Evolutionary conservation across 2,888 invertebrate species (phyloP).

Genomic region (Siphlonurus alternatus): DNA sequence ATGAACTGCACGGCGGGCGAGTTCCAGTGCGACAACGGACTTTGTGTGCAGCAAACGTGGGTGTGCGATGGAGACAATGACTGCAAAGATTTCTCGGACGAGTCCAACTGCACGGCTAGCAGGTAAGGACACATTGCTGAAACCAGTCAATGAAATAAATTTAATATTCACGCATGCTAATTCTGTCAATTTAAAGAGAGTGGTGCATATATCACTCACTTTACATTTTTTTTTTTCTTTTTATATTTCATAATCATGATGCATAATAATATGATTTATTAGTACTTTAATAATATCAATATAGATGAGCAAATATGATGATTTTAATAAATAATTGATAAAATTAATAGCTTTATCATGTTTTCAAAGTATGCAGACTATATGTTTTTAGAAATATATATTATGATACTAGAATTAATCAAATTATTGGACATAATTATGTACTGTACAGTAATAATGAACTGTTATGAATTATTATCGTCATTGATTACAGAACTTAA

Average conservation of each 20-base stretch:
- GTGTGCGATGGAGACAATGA: conserved; percentile 66
- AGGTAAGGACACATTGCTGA: conserved; percentile 33
- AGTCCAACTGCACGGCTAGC: conserved; percentile 49
- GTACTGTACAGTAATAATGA: too few species aligned
- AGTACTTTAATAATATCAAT: too few species aligned
- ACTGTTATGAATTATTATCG: too few species aligned
- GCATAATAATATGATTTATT: too few species aligned
- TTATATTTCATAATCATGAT: neutral
- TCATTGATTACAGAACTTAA: too few species aligned
- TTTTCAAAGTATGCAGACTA: too few species aligned
- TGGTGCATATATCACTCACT: neutral
- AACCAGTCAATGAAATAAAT: neutral
- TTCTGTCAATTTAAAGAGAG: neutral
- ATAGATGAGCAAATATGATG: too few species aligned
- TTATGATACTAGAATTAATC: too few species aligned
- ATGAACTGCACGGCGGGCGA: conserved; percentile 48
- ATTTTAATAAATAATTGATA: too few species aligned
- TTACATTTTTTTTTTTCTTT: neutral
- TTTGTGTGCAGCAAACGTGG: conserved; percentile 58
- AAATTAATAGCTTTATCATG: too few species aligned
- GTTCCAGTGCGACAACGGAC: conserved; percentile 59
- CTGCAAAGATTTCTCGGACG: conserved; percentile 64
- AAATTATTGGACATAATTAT: too few species aligned
- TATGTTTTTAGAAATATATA: too few species aligned
- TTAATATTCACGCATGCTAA: neutral